phyloP scores from a whole-genome alignment of 2,113 vertebrate genomes.

The Sinocyclocheilus grahami region DNA sequence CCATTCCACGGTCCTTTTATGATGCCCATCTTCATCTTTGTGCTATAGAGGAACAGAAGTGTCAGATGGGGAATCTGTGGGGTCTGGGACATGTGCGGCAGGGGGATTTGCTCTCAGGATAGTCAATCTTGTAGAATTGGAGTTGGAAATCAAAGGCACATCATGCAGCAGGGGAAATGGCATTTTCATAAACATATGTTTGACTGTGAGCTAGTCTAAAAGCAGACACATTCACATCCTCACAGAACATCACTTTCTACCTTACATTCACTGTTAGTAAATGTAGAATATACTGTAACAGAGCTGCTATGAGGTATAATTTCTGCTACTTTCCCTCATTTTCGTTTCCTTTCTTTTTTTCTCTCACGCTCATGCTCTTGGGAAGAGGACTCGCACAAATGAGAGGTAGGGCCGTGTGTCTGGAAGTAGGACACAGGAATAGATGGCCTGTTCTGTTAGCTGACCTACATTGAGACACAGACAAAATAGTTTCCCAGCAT shows the following conservation, averaged over 20 bases:
- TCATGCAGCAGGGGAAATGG: background rate
- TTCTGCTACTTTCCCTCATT: background rate
- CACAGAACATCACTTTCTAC: too few relatives aligned
- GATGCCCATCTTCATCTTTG: constrained; percentile 13
- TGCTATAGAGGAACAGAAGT: background rate
- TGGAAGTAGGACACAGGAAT: constrained; percentile 80
- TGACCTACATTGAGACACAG: constrained; percentile 81
- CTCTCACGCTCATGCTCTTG: background rate
- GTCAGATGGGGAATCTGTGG: background rate
- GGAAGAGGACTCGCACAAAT: constrained; percentile 24
- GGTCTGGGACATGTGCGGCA: constrained; percentile 8
- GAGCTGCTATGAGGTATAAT: background rate
- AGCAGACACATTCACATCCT: background rate
- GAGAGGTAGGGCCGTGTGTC: constrained; percentile 31
- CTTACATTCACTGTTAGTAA: too few relatives aligned
- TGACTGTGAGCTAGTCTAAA: background rate
- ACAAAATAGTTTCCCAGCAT: constrained; percentile 73
- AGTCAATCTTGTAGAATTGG: constrained; percentile 9
- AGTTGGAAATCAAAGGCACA: constrained; percentile 23
- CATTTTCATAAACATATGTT: constrained; percentile 16
- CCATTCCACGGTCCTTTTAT: constrained; percentile 3
- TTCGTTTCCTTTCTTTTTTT: background rate
- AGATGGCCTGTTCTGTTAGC: constrained; percentile 77
- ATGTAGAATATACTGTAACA: background rate
- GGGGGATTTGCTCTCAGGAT: constrained; percentile 14